Evolutionary conservation across 1,140 invertebrate genomes (phyloP).

Genomic region (Anastrepha ludens): DNA sequence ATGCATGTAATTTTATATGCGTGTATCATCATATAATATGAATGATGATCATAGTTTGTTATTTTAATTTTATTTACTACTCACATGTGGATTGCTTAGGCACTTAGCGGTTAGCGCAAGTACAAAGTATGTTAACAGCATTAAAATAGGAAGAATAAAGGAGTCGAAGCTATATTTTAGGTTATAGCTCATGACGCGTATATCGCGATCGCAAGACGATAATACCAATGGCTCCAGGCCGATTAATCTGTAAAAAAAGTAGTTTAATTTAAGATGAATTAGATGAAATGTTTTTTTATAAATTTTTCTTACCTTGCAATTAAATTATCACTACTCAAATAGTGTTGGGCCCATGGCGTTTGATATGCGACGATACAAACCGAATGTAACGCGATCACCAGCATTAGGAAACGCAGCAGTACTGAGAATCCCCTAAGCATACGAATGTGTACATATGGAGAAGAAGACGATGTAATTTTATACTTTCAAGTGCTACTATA

Average conservation of each 20-base stretch:
- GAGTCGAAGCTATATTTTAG: constrained; percentile 80
- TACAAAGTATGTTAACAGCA: constrained; percentile 85
- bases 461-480: neutral
- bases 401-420: constrained; percentile 82
- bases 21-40: too few relatives aligned
- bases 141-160: constrained; percentile 83
- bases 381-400: constrained; percentile 86
- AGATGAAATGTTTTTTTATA: neutral
- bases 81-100: constrained; percentile 82
- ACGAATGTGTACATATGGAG: neutral
- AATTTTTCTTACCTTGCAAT: constrained; percentile 78
- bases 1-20: neutral
- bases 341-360: constrained; percentile 86
- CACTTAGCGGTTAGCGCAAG: constrained; percentile 82
- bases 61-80: constrained; percentile 54
- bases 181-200: constrained; percentile 79
- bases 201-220: constrained; percentile 76
- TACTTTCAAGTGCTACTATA: neutral
- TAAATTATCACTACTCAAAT: constrained; percentile 81
- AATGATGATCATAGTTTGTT: too few relatives aligned
- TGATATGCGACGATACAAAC: constrained; percentile 89
- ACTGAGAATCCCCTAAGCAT: constrained; percentile 81
- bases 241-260: constrained; percentile 78
- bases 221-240: constrained; percentile 79
- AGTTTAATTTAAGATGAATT: neutral